Evolutionary conservation across 1,140 invertebrate genomes (phyloP), one percentile per base, ranked within the genome.

Genomic region (Orius laevigatus): DNA sequence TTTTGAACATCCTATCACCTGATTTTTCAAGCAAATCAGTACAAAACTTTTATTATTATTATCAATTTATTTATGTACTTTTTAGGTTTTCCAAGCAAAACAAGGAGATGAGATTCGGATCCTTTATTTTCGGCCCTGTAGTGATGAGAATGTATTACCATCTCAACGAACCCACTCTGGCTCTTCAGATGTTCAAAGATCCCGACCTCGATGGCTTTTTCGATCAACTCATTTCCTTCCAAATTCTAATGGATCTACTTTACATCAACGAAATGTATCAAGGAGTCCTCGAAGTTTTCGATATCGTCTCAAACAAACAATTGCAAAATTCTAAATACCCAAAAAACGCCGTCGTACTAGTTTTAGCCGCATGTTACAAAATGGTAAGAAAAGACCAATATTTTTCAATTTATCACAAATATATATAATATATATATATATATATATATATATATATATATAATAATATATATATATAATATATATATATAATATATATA

Each of bases 101-200:
- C 53, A 71, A 74, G 47, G 72, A 80, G 52, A 57, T 80, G 31
- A 65, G 82, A 49, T 86, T 87, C 73, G 76, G 79, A 12, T 78
- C 69, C 54, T 89, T 78, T 65, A 61, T 77, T 8, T 89, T 89
- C 75, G 85, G 86, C 1, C 83, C 85, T 14, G 75, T 89, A 8
- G 68, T 83, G 0, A 86, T 91, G 83, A 68, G 86, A 55, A 70
- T 83, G 64, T 79, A 78, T 52, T 67, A 86, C 59, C 64, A 73
- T 56, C 60, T 85, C 5, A 75, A 85, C 59, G 71, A 79, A 58
- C 74, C 79, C 15, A 66, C 76, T 44, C 57, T 74, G 45, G 84
- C 84, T 14, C 55, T 82, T 4, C 54, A 76, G 56, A 67, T 74
- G 58, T 82, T 81, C 56, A 68, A 73, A 50, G 69, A 79, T 58